phyloP scores from a whole-genome alignment of 2,888 invertebrate genomes.

The Drosophila monieri region DNA sequence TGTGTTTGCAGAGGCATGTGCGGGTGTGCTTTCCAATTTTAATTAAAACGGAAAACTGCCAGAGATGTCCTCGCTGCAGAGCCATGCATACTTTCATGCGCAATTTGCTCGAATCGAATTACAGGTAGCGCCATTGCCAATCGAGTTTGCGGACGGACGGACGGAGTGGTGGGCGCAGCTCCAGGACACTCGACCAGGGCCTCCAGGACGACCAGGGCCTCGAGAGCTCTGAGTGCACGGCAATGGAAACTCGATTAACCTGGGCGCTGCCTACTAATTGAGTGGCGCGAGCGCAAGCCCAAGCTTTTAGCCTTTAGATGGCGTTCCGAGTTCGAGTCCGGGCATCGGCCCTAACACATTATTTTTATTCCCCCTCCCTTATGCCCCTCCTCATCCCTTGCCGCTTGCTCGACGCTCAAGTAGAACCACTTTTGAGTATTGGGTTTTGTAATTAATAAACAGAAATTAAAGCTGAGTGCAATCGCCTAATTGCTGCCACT shows the following conservation, averaged over 20 bases:
- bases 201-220: not conserved
- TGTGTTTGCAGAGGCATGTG: not conserved
- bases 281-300: not conserved
- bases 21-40: slow-evolving; percentile 46
- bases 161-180: slow-evolving; percentile 10
- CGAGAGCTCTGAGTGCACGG: slow-evolving; percentile 4
- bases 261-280: slow-evolving; percentile 17
- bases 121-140: slow-evolving; percentile 50
- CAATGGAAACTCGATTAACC: slow-evolving; percentile 30
- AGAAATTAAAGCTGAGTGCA: not conserved
- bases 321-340: not conserved
- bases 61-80: slow-evolving; percentile 13
- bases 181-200: slow-evolving; percentile 1
- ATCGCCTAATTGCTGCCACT: not conserved
- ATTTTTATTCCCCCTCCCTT: not conserved
- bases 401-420: not conserved
- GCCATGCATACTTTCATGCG: slow-evolving; percentile 64
- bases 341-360: not conserved
- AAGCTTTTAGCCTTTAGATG: not conserved
- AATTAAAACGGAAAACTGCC: slow-evolving; percentile 54
- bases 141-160: slow-evolving; percentile 38
- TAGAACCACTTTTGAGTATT: not conserved
- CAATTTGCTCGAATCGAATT: slow-evolving; percentile 67
- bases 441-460: not conserved
- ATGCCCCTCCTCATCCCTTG: too few relatives aligned